Base-by-base conservation (phyloP, 2,888 invertebrate species). In the Nephrotoma flavescens region DNA sequence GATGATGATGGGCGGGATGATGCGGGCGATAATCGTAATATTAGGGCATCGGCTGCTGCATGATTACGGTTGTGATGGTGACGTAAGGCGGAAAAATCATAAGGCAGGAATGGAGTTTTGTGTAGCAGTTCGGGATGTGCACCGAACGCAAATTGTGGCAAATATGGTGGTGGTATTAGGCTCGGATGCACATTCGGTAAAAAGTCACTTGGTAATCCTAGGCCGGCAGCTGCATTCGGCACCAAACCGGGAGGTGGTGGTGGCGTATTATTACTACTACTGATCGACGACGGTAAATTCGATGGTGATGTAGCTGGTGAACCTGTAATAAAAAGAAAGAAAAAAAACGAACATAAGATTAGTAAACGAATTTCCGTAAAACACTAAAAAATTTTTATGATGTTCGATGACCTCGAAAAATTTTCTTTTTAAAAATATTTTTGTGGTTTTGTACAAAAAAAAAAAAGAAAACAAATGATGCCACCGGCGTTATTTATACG, bases 91-190 rank as follows among this genome's bases (percentile, higher is more conserved):
- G 93, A 90, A 41, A 93, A 92, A 85, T 93, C 93, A 88, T 94
- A 94, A n/a, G 94, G 93, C 89, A 91, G 93, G 86, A 94, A 92
- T 47, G 93, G 93, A 88, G 93, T 93, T 88, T 93, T 92, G 83
- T 93, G 89, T 1, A 93, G 90, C n/a, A 93, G 88, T 86, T 93
- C 93, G 0, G 92, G 92, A 87, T 93, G 93, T 47, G 93, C 83
- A 5, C 92, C 90, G 89, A 94, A 94, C 5, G 94, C 93, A 44
- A 94, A 90, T 83, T 93, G 93, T 71, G 94, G 94, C 88, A 94
- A 90, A 88, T 94, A 92, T 7, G 87, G 42, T 31, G 88, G 87
- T 83, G 87, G 86, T 86, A 88, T 88, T 87, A 89, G 88, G 86
- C 87, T 88, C 47, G 88, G 88, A 47, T 88, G 89, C 86, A 88